Base-by-base conservation (phyloP, 2,113 vertebrate species). In the Rhabdornis inornatus region DNA sequence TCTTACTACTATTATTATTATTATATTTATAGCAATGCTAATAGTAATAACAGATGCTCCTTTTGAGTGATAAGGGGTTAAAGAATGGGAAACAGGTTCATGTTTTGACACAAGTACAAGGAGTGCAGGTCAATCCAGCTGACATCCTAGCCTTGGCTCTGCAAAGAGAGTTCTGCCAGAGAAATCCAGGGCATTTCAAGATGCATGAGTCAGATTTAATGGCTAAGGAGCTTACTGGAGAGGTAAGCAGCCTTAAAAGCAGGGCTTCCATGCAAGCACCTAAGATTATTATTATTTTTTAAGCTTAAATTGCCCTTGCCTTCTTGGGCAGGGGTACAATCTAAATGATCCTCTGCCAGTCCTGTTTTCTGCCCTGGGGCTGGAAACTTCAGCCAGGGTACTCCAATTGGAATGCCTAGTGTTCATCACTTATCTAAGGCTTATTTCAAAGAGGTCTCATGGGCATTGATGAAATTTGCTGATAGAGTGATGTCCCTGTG, bases 131-230 rank as follows among this genome's bases (percentile, higher is more conserved):
- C 83, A 94, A 94, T 71, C 87, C 85, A 94, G 83, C 56, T 86
- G 56, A 89, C 76, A 89, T 87, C 77, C 83, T 84, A 92, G 80
- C 83, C 74, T 82, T 92, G 53, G 83, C 92, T 95, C 88, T 82
- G 86, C 83, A 83, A 97, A 80, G 69, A 80, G 69, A 72, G 57
- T 59, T 93, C 76, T 84, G 35, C 50, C 89, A 84, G 89, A 95
- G 86, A 94, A 96, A 95, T 84, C 92, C 92, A 96, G 94, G 84
- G 91, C 44, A 0, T 96, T 95, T 93, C 91, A 94, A 76, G 39
- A 81, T 75, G 83, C 89, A 83, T 75, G 89, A 97, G 92, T 95
- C 96, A 96, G 80, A 75, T 75, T 75, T 95, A 94, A 95, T 93
- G 56, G 60, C 64, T 90, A 88, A 88, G 50, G 63, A 13, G 49